A percentile compares a stretch with the other conserved stretches of the same genome.
These are phyloP conservation scores for Sebastes vulpes DNA, from an alignment of 2,797 vertebrate genomes.

Conservation along the genomic window DNA sequence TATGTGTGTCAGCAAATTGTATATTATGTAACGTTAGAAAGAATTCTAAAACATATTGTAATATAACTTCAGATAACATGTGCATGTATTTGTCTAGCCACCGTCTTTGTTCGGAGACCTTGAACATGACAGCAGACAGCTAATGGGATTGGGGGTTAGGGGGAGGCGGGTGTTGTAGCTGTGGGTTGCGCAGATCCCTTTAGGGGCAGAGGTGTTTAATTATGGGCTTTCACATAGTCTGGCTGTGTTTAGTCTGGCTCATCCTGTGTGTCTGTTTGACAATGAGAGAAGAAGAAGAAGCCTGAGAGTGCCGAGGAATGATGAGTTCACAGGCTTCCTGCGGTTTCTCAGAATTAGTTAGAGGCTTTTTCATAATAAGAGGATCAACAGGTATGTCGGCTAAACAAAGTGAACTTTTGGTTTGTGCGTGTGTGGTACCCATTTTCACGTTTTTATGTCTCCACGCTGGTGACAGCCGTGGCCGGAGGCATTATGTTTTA, in stretches of 20 bases:
- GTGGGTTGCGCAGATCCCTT: constrained; percentile 38
- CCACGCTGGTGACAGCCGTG: too few species aligned
- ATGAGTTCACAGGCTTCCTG: constrained; percentile 35
- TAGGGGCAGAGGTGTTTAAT: constrained; percentile 79
- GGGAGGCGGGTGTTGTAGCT: neutral
- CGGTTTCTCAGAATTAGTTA: constrained; percentile 28
- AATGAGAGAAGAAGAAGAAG: constrained; percentile 12
- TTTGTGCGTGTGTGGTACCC: neutral
- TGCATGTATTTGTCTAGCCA: neutral
- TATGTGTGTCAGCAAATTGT: neutral
- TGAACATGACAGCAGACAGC: neutral
- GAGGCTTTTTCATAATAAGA: constrained; percentile 11
- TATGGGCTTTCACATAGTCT: constrained; percentile 66
- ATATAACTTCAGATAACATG: neutral
- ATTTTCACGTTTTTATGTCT: neutral
- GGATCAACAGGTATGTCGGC: constrained; percentile 27
- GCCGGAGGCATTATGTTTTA: neutral
- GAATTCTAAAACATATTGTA: neutral
- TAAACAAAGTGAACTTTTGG: constrained; percentile 10
- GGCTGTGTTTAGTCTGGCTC: constrained; percentile 60
- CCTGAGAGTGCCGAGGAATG: constrained; percentile 14
- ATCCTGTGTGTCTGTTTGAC: constrained; percentile 40
- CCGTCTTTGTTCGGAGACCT: neutral
- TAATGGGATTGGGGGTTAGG: constrained; percentile 1
- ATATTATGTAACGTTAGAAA: neutral